These are phyloP conservation scores for Orchestia grillus DNA, from an alignment of 1,140 invertebrate genomes.

Conservation along the genomic window DNA sequence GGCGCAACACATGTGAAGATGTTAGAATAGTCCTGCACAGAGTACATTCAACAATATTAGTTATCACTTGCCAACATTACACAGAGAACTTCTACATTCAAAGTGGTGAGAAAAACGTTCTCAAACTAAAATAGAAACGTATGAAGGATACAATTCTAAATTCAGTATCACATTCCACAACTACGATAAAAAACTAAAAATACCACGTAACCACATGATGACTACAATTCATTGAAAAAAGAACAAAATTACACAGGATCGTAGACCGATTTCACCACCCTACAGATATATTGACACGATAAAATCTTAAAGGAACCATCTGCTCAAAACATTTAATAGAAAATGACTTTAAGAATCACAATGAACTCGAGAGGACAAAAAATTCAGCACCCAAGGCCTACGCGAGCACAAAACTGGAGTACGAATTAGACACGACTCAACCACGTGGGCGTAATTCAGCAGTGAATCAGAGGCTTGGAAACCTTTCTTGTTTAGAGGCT, in stretches of 20 bases:
- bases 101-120: neutral
- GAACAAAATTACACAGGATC: neutral
- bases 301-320: neutral
- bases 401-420: neutral
- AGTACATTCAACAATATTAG: constrained; percentile 30
- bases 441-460: neutral
- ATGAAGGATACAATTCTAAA: neutral
- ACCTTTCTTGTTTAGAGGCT: neutral
- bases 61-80: neutral
- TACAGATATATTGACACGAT: neutral
- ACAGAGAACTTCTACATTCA: neutral
- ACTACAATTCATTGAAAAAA: neutral
- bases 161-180: neutral
- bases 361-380: neutral
- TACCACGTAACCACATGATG: neutral
- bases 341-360: neutral
- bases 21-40: constrained; percentile 64
- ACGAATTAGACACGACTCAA: neutral
- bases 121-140: neutral
- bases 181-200: neutral
- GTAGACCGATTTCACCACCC: neutral
- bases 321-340: neutral
- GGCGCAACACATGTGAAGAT: constrained; percentile 67
- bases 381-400: neutral
- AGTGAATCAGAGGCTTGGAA: neutral